Evolutionary conservation across 2,113 vertebrate species (phyloP).

Genomic region (Thunnus maccoyii): DNA sequence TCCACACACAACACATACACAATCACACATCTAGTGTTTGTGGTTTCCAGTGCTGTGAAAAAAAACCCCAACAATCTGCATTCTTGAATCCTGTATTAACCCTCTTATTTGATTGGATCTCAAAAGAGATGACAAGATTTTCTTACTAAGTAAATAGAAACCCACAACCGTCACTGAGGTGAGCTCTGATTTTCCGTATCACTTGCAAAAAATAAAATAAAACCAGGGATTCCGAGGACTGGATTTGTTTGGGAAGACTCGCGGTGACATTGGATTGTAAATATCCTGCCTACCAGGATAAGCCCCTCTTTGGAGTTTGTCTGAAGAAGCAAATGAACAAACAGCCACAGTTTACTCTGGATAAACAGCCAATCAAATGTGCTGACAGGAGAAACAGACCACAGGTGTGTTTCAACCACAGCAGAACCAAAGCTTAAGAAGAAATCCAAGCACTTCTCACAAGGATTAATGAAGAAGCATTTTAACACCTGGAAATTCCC

Average conservation of each 20-base stretch:
- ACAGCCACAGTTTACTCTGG: slow-evolving; percentile 63
- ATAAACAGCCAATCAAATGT: slow-evolving; percentile 71
- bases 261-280: slow-evolving; percentile 41
- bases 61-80: not conserved
- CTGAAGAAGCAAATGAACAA: slow-evolving; percentile 65
- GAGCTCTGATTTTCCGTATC: slow-evolving; percentile 48
- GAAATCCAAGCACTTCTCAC: slow-evolving; percentile 17
- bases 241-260: slow-evolving; percentile 60
- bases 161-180: slow-evolving; percentile 20
- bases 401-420: slow-evolving; percentile 30
- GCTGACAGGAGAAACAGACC: slow-evolving; percentile 59
- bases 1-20: not conserved
- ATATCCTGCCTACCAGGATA: slow-evolving; percentile 53
- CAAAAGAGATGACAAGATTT: slow-evolving; percentile 28
- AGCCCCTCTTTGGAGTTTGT: slow-evolving; percentile 50
- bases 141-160: slow-evolving; percentile 45
- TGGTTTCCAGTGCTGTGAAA: slow-evolving; percentile 29
- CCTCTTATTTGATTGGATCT: slow-evolving; percentile 51
- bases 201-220: not conserved
- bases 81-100: slow-evolving; percentile 40
- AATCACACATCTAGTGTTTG: slow-evolving; percentile 1
- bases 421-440: not conserved
- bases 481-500: not conserved
- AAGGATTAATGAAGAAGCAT: slow-evolving; percentile 17
- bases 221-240: slow-evolving; percentile 41